Percentiles rank a stretch among this genome's conserved stretches.
Conservation (phyloP, 2,797 vertebrate genomes). For the Cyclopterus lumpus region DNA sequence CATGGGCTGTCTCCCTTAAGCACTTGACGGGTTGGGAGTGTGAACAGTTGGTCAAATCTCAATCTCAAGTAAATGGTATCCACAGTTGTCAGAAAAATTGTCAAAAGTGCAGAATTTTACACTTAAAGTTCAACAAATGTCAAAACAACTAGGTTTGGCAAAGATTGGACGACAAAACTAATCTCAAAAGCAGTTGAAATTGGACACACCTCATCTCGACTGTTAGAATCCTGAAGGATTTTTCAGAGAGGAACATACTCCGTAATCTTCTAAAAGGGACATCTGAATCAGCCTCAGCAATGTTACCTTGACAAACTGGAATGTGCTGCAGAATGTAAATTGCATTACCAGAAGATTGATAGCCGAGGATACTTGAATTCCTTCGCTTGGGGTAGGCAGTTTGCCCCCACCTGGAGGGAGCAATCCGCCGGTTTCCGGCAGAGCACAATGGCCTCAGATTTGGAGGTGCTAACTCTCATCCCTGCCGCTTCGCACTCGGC, state of each 20-base stretch:
- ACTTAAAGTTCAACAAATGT: background rate
- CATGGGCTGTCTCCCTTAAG: no score
- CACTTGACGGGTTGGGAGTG: background rate
- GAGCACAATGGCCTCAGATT: no score
- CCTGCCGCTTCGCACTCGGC: no score
- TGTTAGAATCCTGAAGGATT: background rate
- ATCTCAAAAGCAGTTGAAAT: background rate
- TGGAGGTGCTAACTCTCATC: no score
- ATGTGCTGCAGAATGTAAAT: slow-evolving; percentile 36
- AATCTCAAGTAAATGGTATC: background rate
- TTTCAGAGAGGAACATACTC: background rate
- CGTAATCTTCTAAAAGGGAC: background rate
- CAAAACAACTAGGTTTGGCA: background rate
- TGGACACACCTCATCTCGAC: background rate
- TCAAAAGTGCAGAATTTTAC: background rate
- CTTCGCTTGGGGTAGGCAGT: no score
- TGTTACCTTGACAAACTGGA: slow-evolving; percentile 14
- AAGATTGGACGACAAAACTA: background rate
- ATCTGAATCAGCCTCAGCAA: slow-evolving; percentile 3
- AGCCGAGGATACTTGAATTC: no score
- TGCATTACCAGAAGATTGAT: slow-evolving; percentile 23
- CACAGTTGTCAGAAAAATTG: background rate
- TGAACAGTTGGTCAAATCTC: background rate
- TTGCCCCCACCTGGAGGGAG: no score
- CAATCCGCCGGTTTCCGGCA: no score